Base-by-base conservation (phyloP, 2,797 vertebrate species). In the Danio aesculapii region DNA sequence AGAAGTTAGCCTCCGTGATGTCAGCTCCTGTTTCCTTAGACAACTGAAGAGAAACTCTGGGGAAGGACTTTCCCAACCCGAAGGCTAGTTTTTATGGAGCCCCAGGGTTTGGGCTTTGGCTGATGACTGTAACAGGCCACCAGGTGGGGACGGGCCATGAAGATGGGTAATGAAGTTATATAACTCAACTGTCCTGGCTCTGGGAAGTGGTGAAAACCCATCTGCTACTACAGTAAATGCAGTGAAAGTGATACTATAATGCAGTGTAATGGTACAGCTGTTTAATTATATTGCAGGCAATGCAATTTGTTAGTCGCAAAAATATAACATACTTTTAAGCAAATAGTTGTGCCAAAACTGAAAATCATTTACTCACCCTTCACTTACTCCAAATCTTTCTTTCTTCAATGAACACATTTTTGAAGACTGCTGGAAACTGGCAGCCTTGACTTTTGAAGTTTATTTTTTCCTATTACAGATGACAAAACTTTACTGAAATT, bases 91-190 rank as follows among this genome's bases (percentile, higher is more conserved):
- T 86, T 87, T 79, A 85, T 87, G 70, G 9, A 58, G 49, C 81
- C 52, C 87, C 17, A 2, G 1, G 84, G 81, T 16, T 82, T 77
- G 14, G 11, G 49, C 41, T 81, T 69, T 55, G 77, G 49, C 50
- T 68, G 59, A 72, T 68, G 64, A 64, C 79, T 84, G 80, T 55
- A 84, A 13, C 83, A 83, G 71, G 19, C 76, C 55, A 75, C 59
- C 84, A 86, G 84, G 70, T 89, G n/a, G 84, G 82, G 13, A 79
- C 62, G 84, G 85, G 73, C 66, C 78, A 70, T 84, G 82, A 86
- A 84, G 83, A 77, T 63, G 69, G 79, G 75, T 80, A 78, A 81
- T 64, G 61, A 13, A 21, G 63, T 73, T 82, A 39, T 21, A 80
- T 73, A 80, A 74, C 71, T 59, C 68, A 53, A 78, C 76, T 30